Conservation (phyloP, 2,113 vertebrate genomes). For the Ptilorrhoa leucosticta region DNA sequence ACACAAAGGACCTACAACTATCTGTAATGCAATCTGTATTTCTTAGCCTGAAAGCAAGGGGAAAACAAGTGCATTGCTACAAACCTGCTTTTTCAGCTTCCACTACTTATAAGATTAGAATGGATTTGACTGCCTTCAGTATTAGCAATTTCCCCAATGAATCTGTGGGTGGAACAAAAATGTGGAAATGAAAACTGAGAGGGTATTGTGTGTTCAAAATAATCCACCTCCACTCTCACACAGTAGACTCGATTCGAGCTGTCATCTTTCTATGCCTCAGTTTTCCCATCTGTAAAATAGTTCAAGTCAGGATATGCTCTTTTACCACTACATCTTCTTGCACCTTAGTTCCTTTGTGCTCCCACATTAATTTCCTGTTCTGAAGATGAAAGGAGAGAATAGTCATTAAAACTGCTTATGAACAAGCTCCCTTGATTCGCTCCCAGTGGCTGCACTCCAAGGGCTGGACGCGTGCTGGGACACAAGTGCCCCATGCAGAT, state of each 20-base stretch:
- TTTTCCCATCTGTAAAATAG: neutral
- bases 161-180: slow-evolving; percentile 56
- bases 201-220: slow-evolving; percentile 44
- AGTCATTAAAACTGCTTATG: neutral
- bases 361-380: neutral
- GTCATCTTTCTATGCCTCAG: neutral
- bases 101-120: slow-evolving; percentile 51
- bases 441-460: neutral
- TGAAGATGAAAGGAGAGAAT: neutral
- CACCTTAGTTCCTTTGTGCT: neutral
- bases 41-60: slow-evolving; percentile 24
- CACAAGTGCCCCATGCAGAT: neutral
- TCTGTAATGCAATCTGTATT: slow-evolving; percentile 50
- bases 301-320: neutral
- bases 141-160: slow-evolving; percentile 50
- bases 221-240: neutral
- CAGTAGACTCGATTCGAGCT: neutral
- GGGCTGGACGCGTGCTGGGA: neutral
- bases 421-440: neutral
- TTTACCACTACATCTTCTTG: neutral
- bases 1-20: slow-evolving; percentile 55
- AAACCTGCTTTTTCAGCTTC: slow-evolving; percentile 4
- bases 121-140: slow-evolving; percentile 39
- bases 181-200: slow-evolving; percentile 54
- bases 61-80: slow-evolving; percentile 51